Evolutionary conservation across 1,140 invertebrate genomes (phyloP).

Genomic region (Trachymyrmex septentrionalis): DNA sequence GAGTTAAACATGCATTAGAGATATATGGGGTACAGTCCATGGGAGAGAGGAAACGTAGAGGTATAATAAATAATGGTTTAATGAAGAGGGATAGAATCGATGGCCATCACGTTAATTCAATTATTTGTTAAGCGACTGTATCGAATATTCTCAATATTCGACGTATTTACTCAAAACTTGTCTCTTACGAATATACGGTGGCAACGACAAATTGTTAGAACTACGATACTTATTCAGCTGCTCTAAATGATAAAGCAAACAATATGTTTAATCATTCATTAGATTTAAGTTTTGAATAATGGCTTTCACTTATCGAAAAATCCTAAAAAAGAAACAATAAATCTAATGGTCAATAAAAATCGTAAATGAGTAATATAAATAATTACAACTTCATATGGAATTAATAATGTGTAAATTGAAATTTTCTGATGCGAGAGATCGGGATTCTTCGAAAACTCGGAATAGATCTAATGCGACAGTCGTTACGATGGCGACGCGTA

Average conservation of each 20-base stretch:
- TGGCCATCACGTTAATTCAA: slow-evolving; percentile 36
- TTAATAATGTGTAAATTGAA: slow-evolving; percentile 14
- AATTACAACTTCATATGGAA: neutral
- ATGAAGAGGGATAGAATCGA: slow-evolving; percentile 49
- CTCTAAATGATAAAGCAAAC: slow-evolving; percentile 13
- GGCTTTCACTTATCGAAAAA: neutral
- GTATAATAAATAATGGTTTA: slow-evolving; percentile 49
- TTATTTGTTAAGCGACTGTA: slow-evolving; percentile 23
- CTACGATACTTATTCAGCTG: slow-evolving; percentile 2
- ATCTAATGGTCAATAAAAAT: neutral
- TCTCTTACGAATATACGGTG: neutral
- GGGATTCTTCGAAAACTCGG: neutral
- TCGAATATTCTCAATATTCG: neutral
- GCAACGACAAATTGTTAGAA: neutral
- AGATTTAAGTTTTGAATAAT: neutral
- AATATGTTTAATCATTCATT: neutral
- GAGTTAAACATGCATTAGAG: slow-evolving; percentile 55
- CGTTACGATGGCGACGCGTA: neutral
- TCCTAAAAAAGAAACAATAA: neutral
- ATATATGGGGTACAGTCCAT: neutral
- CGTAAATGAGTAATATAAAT: neutral
- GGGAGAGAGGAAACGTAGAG: neutral
- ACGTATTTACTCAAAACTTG: neutral
- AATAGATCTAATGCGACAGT: neutral
- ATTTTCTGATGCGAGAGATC: neutral